Base-by-base conservation (phyloP, 2,888 invertebrate genomes). In the Drosophila kambysellisi region DNA sequence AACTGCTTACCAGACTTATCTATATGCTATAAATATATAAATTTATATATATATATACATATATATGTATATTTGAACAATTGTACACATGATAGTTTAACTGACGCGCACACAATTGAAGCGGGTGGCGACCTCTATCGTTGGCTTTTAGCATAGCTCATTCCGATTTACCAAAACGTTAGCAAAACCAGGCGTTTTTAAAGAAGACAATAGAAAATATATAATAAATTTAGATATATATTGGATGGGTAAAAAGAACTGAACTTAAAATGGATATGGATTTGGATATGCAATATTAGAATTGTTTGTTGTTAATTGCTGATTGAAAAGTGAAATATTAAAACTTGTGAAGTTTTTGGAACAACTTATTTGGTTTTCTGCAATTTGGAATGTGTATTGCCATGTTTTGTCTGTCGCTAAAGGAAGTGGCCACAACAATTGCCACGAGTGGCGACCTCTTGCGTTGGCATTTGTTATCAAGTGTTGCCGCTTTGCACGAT, bases 381-480 rank as follows among this genome's bases (percentile, higher is more conserved):
- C 29, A 56, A 20, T 39, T 50, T 9, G 43, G 59, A 66, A 70
- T 70, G 17, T 9, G 41, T 29, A 4, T 12, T 30, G 37, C 29
- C 48, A 25, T 43, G 37, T 20, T 59, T 51, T 57, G 59, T 30
- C 43, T 67, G 61, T 30, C n/a, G 29, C 30, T 59, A 41, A 30
- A 37, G 54, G 30, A 60, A 52, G 39, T 56, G 35, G 54, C 66
- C 64, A 65, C 65, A 65, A 80, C 81, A 80, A 78, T 79, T 76
- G 72, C 37, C 58, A 56, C 56, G 50, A 54, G 62, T 69, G 73
- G 81, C 81, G 71, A 81, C 74, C 79, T 81, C 77, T 67, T 70
- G 54, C 64, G 68, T 41, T 74, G 67, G 64, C 79, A 79, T 57
- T 82, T 79, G 57, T 70, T 79, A 70, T 79, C 79, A 78, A 74